Base-by-base conservation (phyloP, 2,113 vertebrate species). In the Dromaius novaehollandiae region DNA sequence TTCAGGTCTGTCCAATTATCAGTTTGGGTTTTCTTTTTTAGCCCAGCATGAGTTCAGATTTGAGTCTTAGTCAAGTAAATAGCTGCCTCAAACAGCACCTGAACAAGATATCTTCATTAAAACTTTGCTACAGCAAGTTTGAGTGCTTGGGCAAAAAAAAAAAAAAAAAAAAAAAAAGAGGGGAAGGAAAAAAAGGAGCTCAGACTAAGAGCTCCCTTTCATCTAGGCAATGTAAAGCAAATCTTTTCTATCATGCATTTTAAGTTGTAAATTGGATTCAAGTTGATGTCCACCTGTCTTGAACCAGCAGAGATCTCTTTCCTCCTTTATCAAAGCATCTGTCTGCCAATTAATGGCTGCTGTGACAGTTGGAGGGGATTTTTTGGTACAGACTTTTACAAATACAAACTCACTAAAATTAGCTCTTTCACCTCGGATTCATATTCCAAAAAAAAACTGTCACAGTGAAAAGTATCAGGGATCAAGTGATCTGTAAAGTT, bases 371-470 rank as follows among this genome's bases (percentile, higher is more conserved):
- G 96, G 95, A 96, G 80, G 75, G 69, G 70, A 20, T 36, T 71
- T 50, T 73, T 53, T 53, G n/a, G n/a, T 78, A 81, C 82, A 96
- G 91, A 88, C 79, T 96, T 93, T 92, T 88, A 95, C 82, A 96
- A 97, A 97, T 93, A 97, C 32, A 97, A 97, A 96, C 96, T 96
- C 95, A 97, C 97, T 96, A 97, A 97, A 97, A 97, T 90, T 89
- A 92, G 87, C 65, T 95, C 79, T 95, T 96, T 94, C 65, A 88
- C 85, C 40, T 93, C 83, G 65, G 73, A 85, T 82, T 19, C 73
- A 81, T 65, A 70, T 90, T 92, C 70, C 91, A 91, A 81, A 82
- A 81, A 81, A 91, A 95, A 93, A 80, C 24, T 88, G 89, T 40
- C 85, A 74, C 36, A 80, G 58, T 77, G 77, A 95, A 94, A 92